Base-by-base conservation (phyloP, 2,113 vertebrate species). In the Gymnobelideus leadbeateri region DNA sequence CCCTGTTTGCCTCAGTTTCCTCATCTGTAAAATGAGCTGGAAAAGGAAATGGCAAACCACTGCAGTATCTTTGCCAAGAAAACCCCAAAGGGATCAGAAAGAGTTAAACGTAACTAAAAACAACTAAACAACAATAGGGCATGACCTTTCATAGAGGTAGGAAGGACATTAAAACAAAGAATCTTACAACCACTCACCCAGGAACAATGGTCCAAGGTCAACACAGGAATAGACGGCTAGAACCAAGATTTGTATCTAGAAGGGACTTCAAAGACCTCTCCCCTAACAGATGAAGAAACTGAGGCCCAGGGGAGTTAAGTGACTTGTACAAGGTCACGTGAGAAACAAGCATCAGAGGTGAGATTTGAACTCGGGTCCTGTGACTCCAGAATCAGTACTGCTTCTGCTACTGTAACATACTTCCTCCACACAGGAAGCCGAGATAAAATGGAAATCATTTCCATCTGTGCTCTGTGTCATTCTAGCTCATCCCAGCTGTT, bases 401-500 rank as follows among this genome's bases (percentile, higher is more conserved):
- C 43, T 84, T 84, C 68, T 43, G 68, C 37, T 43, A 43, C 7
- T 84, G 37, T 68, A 37, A 1, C 68, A 84, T 43, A 21, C 19
- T 21, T 16, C 5, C 19, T 84, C 19, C 19, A 84, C n/a, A 43
- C 16, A 84, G 68, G 68, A 84, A 84, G n/a, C 19, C 37, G 23
- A 16, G 68, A 84, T 84, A 84, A 77, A 84, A 84, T 84, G 2
- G 68, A 84, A 84, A 84, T 84, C 8, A 84, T 84, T 84, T 43
- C 68, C 68, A 43, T 84, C 68, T 84, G 68, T 21, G n/a, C 19
- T 77, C 19, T 84, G 16, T 84, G 68, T 43, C n/a, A 84, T 43
- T n/a, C n/a, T 84, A 84, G 68, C 68, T 84, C 68, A 84, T 84
- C n/a, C 68, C 68, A 84, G 68, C 68, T 84, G 68, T 84, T 84